Percentiles rank a stretch among this genome's conserved stretches.
These are phyloP conservation scores for Coptotermes formosanus DNA, from an alignment of 1,140 invertebrate species.

Conservation along the genomic window DNA sequence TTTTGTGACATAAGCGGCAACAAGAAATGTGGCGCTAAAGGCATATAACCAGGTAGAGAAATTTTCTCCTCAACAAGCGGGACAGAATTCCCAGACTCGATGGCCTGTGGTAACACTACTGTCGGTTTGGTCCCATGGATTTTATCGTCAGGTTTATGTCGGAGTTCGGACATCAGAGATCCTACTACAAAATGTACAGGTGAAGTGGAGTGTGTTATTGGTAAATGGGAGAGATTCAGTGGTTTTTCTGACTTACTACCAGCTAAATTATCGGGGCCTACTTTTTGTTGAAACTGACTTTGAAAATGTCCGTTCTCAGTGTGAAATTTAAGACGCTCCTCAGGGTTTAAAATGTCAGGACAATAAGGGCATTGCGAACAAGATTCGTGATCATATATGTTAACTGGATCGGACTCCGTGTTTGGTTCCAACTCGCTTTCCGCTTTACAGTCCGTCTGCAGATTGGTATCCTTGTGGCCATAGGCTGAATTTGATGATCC, in stretches of 20 bases:
- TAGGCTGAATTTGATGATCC: neutral
- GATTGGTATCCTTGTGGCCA: conserved; percentile 35
- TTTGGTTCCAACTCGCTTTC: neutral
- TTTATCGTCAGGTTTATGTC: neutral
- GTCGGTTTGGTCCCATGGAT: neutral
- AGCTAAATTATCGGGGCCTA: neutral
- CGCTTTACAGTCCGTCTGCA: conserved; percentile 31
- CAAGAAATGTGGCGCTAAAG: conserved; percentile 29
- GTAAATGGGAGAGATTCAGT: neutral
- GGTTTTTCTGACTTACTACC: neutral
- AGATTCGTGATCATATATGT: neutral
- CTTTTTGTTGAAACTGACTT: neutral
- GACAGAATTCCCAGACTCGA: neutral
- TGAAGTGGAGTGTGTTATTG: neutral
- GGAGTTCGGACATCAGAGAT: neutral
- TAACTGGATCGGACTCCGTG: neutral
- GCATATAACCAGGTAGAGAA: conserved; percentile 21
- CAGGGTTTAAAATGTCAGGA: conserved; percentile 12
- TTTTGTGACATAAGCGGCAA: conserved; percentile 39
- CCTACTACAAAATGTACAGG: neutral
- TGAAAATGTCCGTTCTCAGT: conserved; percentile 18
- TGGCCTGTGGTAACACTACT: neutral
- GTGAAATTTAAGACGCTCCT: conserved; percentile 17
- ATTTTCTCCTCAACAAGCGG: neutral
- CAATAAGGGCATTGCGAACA: neutral